Evolutionary conservation across 2,113 vertebrate genomes (phyloP), one percentile per base, ranked within the genome.

Genomic region (Ceratotherium simum): DNA sequence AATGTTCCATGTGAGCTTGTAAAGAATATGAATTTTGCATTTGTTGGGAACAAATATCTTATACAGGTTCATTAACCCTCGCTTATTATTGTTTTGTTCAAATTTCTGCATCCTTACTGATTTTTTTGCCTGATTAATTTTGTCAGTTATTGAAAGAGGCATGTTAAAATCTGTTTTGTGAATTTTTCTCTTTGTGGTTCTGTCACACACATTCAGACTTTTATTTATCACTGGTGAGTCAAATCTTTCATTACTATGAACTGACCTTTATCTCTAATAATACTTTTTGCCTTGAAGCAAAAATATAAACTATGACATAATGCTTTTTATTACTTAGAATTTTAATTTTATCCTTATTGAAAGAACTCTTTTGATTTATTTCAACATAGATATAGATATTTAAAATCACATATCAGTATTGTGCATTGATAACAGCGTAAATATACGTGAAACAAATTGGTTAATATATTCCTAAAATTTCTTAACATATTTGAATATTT

Each of bases 291-390:
- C n/a, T 51, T 76, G 51, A 85, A 89, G 31, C 42, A 87, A 93
- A 87, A 94, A 87, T 80, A 64, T 67, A 54, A 95, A 62, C 51
- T 72, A 72, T 48, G 56, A 58, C 6, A 87, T 67, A 93, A 60
- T 75, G 14, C 7, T 70, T 96, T 85, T 60, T 85, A 93, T 64
- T 62, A 54, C 79, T 72, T 62, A 75, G 21, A 75, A 70, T 48
- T 93, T 90, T 78, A 90, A 70, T 85, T 85, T 97, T 65, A 51
- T 64, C 25, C 11, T 84, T 56, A 65, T 72, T 81, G 42, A 85
- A 78, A 91, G 12, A 88, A 84, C 9, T 48, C 27, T 92, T 84
- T 75, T 25, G 62, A 69, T 90, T 97, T 93, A 58, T 76, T 92
- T 90, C 42, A 81, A 81, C 9, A 42, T 48, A 27, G 6, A 29